Evolutionary conservation across 1,140 invertebrate species (phyloP).

Genomic region (Patella vulgata): DNA sequence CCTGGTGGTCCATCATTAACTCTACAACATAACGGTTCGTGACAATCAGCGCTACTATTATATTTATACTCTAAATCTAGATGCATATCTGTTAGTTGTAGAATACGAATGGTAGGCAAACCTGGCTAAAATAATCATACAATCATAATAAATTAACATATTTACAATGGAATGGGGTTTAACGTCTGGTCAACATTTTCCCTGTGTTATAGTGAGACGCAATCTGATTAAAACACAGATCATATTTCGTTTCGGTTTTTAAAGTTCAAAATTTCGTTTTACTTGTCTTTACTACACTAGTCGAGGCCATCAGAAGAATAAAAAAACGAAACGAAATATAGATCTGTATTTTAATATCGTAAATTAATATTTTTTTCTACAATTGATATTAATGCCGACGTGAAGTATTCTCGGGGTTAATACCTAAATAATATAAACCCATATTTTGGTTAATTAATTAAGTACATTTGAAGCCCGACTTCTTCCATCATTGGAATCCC

Average conservation of each 20-base stretch:
- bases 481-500: no score
- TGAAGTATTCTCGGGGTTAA: no score
- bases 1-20: constrained; percentile 67
- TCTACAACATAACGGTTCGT: constrained; percentile 82
- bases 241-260: no score
- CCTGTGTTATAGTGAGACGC: background rate
- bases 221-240: background rate
- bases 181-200: background rate
- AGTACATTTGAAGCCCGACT: no score
- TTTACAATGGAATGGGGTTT: background rate
- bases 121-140: constrained; percentile 38
- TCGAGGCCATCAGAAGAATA: no score
- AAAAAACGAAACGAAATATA: no score
- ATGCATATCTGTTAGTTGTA: constrained; percentile 84
- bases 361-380: constrained; percentile 7
- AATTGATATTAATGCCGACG: no score
- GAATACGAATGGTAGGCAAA: constrained; percentile 66
- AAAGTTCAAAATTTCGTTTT: background rate
- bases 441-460: no score
- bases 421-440: no score
- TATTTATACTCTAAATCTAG: constrained; percentile 79
- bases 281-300: no score
- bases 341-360: background rate
- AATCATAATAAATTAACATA: background rate
- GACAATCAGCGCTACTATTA: constrained; percentile 76